phyloP scores from a whole-genome alignment of 2,888 invertebrate species.

The Lathronympha strigana region DNA sequence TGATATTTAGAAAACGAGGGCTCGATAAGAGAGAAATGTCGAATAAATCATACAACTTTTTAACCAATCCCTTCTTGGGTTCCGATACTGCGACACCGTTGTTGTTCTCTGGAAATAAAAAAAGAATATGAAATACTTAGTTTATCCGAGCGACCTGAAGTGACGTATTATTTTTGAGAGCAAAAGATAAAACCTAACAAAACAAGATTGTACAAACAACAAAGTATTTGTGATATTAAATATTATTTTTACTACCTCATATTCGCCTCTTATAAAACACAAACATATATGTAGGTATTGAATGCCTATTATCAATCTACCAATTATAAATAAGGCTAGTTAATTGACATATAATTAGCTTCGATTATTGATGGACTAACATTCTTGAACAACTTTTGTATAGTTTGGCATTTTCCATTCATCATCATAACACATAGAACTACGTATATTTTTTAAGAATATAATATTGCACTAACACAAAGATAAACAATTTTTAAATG shows the following conservation, averaged over 20 bases:
- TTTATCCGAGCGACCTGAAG: not conserved
- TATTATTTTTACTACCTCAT: not conserved
- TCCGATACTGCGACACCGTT: slow-evolving; percentile 31
- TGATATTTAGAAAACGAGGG: slow-evolving; percentile 86
- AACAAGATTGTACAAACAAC: slow-evolving; percentile 8
- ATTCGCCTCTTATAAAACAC: not conserved
- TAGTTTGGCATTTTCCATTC: slow-evolving; percentile 13
- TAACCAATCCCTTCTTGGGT: slow-evolving; percentile 54
- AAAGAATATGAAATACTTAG: slow-evolving; percentile 11
- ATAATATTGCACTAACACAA: no score
- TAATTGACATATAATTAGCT: slow-evolving; percentile 38
- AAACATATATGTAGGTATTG: not conserved
- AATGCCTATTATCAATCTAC: not conserved
- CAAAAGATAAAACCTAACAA: slow-evolving; percentile 21
- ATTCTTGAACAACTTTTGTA: not conserved
- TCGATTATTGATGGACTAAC: slow-evolving; percentile 34
- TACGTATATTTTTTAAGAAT: no score
- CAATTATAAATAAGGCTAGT: slow-evolving; percentile 15
- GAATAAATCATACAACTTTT: slow-evolving; percentile 77
- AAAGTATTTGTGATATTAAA: not conserved
- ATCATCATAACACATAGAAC: not conserved
- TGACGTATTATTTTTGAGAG: slow-evolving; percentile 10
- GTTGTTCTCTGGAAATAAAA: slow-evolving; percentile 53
- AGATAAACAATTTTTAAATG: no score
- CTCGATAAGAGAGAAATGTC: slow-evolving; percentile 86